Conservation (phyloP, 2,113 vertebrate species). For the Anseranas semipalmata region DNA sequence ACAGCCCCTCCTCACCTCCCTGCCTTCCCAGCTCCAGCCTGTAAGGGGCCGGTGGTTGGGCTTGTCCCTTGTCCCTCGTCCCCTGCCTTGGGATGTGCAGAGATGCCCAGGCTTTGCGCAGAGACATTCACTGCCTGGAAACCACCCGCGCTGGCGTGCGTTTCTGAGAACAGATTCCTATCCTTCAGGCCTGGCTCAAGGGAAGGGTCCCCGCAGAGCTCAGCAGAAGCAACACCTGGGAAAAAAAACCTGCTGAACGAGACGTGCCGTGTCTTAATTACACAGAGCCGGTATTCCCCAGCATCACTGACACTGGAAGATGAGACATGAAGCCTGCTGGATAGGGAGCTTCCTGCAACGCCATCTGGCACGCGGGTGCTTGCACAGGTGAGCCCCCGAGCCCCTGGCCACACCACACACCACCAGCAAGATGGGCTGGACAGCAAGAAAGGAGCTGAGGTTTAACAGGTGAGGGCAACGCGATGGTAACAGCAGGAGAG, state of each 20-base stretch:
- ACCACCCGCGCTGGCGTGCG: rapidly evolving
- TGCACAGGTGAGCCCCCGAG: rapidly evolving
- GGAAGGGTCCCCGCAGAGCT: background rate
- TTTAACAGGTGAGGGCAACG: background rate
- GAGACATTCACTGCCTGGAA: background rate
- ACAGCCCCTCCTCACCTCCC: background rate
- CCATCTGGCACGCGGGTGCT: background rate
- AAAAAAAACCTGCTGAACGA: background rate
- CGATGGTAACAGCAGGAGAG: background rate
- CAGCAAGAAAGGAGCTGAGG: rapidly evolving
- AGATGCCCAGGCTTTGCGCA: background rate
- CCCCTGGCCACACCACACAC: background rate
- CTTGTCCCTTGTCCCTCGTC: background rate
- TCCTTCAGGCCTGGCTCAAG: background rate
- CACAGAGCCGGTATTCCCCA: background rate
- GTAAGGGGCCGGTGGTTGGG: rapidly evolving
- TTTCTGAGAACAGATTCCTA: background rate
- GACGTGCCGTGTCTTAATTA: background rate
- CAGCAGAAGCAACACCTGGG: background rate
- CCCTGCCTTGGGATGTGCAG: background rate
- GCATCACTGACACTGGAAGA: rapidly evolving
- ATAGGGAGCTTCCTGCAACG: background rate
- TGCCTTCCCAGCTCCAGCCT: background rate
- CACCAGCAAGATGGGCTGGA: background rate
- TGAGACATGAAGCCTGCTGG: background rate